These are phyloP conservation scores for Synanceia verrucosa DNA, from an alignment of 2,797 vertebrate species.

Conservation along the genomic window DNA sequence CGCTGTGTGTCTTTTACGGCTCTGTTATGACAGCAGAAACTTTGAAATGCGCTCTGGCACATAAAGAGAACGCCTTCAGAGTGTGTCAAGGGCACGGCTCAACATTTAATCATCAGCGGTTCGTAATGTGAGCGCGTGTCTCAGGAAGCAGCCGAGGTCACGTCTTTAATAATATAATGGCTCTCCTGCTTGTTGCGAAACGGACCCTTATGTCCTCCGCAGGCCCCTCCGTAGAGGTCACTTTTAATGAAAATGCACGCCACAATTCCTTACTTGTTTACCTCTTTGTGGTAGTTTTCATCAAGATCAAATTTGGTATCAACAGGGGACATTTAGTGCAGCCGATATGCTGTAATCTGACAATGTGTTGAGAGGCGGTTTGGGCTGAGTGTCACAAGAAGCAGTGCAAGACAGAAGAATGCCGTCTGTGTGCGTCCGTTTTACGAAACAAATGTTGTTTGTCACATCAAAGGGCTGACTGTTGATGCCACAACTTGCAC, in stretches of 20 bases:
- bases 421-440: neutral
- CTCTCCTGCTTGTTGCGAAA: conserved; percentile 63
- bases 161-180: conserved; percentile 73
- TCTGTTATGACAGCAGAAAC: conserved; percentile 7
- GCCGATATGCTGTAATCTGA: conserved; percentile 64
- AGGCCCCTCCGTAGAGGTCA: conserved; percentile 68
- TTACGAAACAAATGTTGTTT: conserved; percentile 21
- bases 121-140: conserved; percentile 72
- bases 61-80: conserved; percentile 14
- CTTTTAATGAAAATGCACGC: conserved; percentile 78
- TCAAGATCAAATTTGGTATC: conserved; percentile 80
- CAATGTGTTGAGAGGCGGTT: conserved; percentile 66
- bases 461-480: neutral
- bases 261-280: conserved; percentile 70
- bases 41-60: neutral
- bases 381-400: conserved; percentile 15
- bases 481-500: neutral
- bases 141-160: conserved; percentile 72
- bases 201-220: conserved; percentile 50
- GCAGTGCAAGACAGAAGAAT: conserved; percentile 6
- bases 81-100: conserved; percentile 70
- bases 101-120: conserved; percentile 67
- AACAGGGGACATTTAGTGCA: conserved; percentile 51
- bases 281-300: conserved; percentile 72
- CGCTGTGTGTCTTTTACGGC: conserved; percentile 12